Conservation (phyloP, 2,797 vertebrate genomes). For the Oreortyx pictus region DNA sequence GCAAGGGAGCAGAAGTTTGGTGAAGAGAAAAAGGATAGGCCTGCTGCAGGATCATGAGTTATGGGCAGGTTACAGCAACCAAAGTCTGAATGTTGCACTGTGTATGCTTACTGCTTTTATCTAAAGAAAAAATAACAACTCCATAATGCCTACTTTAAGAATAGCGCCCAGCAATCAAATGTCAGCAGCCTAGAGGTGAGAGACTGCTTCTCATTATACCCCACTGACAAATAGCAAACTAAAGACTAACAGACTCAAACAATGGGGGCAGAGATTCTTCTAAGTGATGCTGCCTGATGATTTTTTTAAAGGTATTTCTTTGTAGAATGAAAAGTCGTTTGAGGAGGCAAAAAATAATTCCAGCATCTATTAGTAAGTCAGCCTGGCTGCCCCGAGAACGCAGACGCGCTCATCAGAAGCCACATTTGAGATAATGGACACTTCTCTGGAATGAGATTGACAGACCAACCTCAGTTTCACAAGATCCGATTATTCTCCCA, state of each 20-base stretch:
- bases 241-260: neutral
- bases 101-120: neutral
- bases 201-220: neutral
- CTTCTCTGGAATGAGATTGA: neutral
- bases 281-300: neutral
- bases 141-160: neutral
- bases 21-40: neutral
- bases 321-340: neutral
- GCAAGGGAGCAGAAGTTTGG: neutral
- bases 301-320: neutral
- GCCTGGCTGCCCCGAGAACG: neutral
- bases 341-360: neutral
- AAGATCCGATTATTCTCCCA: neutral
- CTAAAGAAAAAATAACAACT: neutral
- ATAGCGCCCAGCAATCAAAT: neutral
- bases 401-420: neutral
- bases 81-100: neutral
- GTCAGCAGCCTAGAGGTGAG: neutral
- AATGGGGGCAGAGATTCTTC: neutral
- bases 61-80: neutral
- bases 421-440: neutral
- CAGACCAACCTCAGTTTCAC: neutral
- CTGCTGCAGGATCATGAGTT: neutral
- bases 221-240: neutral
- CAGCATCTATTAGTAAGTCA: neutral